Evolutionary conservation across 1,140 invertebrate genomes (phyloP).

Genomic region (Andrena cerasifolii): DNA sequence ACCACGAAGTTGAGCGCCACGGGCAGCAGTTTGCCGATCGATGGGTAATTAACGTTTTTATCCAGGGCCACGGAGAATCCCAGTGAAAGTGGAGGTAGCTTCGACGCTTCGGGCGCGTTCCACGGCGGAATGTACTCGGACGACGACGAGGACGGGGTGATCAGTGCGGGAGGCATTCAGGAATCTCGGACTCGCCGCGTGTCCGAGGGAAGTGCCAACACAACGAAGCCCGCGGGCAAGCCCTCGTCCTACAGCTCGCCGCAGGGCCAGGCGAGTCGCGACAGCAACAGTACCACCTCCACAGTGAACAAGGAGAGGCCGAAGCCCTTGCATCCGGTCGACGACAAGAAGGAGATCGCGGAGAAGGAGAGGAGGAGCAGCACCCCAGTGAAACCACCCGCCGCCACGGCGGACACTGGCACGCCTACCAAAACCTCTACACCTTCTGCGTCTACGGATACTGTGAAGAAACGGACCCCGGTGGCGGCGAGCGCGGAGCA

Average conservation of each 20-base stretch:
- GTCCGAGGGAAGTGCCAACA: slow-evolving; percentile 75
- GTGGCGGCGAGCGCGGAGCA: slow-evolving; percentile 36
- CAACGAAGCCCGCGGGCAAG: slow-evolving; percentile 59
- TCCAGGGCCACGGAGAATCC: slow-evolving; percentile 88
- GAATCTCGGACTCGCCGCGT: slow-evolving; percentile 72
- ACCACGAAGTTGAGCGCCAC: too few species aligned
- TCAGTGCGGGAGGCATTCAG: slow-evolving; percentile 56
- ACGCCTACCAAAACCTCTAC: slow-evolving; percentile 48
- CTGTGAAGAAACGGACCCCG: slow-evolving; percentile 35
- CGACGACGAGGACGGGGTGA: slow-evolving; percentile 82
- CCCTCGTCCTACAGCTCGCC: slow-evolving; percentile 44
- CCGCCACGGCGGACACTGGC: slow-evolving; percentile 21
- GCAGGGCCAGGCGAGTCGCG: slow-evolving; percentile 63
- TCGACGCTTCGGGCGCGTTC: slow-evolving; percentile 93
- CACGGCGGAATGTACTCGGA: slow-evolving; percentile 85
- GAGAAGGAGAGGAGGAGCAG: slow-evolving; percentile 65
- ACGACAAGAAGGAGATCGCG: slow-evolving; percentile 61
- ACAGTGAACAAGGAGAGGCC: slow-evolving; percentile 67
- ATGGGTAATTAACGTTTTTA: slow-evolving; percentile 21
- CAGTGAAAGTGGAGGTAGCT: slow-evolving; percentile 91
- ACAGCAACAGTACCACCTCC: slow-evolving; percentile 48
- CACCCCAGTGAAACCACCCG: slow-evolving; percentile 56
- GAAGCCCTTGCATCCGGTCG: slow-evolving; percentile 67
- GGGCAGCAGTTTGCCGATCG: too few species aligned
- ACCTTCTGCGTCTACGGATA: slow-evolving; percentile 52